These are phyloP conservation scores for Crotophaga sulcirostris DNA, from an alignment of 2,113 vertebrate genomes.

Conservation along the genomic window DNA sequence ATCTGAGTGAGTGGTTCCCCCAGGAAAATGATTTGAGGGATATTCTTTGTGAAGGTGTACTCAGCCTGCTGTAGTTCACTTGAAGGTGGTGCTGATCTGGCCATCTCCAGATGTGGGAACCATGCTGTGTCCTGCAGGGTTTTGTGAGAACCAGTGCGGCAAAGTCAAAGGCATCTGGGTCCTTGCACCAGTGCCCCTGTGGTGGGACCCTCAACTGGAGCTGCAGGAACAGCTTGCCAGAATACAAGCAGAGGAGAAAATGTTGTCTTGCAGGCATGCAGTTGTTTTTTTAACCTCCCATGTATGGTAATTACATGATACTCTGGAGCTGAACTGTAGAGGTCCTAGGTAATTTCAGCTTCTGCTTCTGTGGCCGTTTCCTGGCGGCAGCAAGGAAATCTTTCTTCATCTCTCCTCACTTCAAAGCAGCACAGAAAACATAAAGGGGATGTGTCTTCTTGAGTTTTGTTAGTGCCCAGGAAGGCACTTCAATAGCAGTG, in stretches of 20 bases:
- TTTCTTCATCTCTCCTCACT: not conserved
- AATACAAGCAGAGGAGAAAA: not conserved
- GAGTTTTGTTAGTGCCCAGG: not conserved
- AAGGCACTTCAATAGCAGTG: not conserved
- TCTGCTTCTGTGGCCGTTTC: not conserved
- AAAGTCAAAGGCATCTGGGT: not conserved
- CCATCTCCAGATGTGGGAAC: not conserved
- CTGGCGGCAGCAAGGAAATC: not conserved
- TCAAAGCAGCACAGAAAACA: not conserved
- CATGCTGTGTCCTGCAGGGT: not conserved
- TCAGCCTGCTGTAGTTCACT: not conserved
- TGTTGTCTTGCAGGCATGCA: rapidly evolving
- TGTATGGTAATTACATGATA: not conserved
- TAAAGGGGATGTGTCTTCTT: not conserved
- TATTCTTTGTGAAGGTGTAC: not conserved
- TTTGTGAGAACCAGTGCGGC: too few relatives aligned
- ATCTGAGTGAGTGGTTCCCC: not conserved
- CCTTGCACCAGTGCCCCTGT: too few relatives aligned
- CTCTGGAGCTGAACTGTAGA: not conserved
- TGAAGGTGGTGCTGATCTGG: not conserved
- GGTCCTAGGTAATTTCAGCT: not conserved
- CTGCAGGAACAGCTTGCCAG: not conserved
- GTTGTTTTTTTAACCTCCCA: not conserved
- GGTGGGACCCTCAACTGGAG: not conserved
- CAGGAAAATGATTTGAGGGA: not conserved